Evolutionary conservation across 2,888 invertebrate species (phyloP).

Genomic region (Brachypalpus laphriformis): DNA sequence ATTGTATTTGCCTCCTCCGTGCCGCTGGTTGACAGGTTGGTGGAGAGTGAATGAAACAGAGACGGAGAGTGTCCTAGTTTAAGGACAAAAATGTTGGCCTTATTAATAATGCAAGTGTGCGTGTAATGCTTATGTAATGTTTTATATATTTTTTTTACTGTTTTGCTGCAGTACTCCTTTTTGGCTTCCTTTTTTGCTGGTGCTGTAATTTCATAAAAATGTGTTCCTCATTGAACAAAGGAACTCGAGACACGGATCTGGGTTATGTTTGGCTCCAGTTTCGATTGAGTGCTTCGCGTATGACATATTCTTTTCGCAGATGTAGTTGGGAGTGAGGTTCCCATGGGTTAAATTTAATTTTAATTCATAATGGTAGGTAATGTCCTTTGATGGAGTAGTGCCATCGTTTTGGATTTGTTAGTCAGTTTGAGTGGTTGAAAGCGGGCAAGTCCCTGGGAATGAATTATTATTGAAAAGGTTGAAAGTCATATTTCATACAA

Average conservation of each 20-base stretch:
- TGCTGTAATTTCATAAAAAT: constrained; percentile 39
- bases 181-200: constrained; percentile 12
- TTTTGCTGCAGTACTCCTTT: constrained; percentile 35
- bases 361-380: constrained; percentile 27
- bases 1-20: constrained; percentile 44
- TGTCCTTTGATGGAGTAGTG: background rate
- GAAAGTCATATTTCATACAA: no score
- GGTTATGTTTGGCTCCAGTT: constrained; percentile 68
- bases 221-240: constrained; percentile 45
- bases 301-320: constrained; percentile 40
- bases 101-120: constrained; percentile 72
- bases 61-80: constrained; percentile 62
- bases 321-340: background rate
- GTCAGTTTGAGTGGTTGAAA: background rate
- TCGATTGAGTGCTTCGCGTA: constrained; percentile 67
- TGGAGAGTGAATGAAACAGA: constrained; percentile 45
- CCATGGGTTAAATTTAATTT: constrained; percentile 59
- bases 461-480: background rate
- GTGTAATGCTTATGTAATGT: constrained; percentile 69
- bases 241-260: constrained; percentile 59
- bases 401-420: background rate
- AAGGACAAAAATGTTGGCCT: constrained; percentile 61
- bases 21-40: constrained; percentile 52
- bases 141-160: constrained; percentile 31
- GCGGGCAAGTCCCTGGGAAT: background rate